Conservation (phyloP, 2,113 vertebrate genomes). For the Saccopteryx leptura region DNA sequence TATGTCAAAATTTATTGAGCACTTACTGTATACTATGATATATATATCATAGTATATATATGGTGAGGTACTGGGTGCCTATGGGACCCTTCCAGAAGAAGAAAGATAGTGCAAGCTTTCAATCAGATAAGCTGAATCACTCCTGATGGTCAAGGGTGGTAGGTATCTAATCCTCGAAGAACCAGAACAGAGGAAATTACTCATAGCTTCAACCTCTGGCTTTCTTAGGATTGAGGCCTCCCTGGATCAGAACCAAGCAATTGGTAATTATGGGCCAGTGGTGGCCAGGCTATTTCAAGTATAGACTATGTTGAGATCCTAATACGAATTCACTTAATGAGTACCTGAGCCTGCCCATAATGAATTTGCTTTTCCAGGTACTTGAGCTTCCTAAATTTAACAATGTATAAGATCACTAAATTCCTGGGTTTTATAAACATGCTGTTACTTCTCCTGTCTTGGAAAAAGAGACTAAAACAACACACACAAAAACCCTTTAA, state of each 20-base stretch:
- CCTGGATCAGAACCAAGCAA: not conserved
- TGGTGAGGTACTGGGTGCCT: not conserved
- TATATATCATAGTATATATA: not conserved
- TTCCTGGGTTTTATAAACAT: not conserved
- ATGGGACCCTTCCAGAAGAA: not conserved
- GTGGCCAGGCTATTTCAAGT: not conserved
- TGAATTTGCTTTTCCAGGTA: not conserved
- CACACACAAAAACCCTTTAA: not conserved
- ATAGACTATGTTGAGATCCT: not conserved
- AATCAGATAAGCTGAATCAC: not conserved
- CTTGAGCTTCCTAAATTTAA: not conserved
- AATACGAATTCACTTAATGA: not conserved
- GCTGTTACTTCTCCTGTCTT: not conserved
- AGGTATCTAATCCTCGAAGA: not conserved
- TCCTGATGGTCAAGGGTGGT: not conserved
- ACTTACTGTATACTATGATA: not conserved
- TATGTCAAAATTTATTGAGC: not conserved
- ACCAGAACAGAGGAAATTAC: not conserved
- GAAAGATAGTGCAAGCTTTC: not conserved
- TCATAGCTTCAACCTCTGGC: not conserved
- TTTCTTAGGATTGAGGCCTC: not conserved
- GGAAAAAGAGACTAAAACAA: conserved; percentile 38
- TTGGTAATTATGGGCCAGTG: not conserved
- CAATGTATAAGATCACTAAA: not conserved
- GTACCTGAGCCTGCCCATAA: not conserved